Base-by-base conservation (phyloP, 2,797 vertebrate genomes). In the Bradypus variegatus region DNA sequence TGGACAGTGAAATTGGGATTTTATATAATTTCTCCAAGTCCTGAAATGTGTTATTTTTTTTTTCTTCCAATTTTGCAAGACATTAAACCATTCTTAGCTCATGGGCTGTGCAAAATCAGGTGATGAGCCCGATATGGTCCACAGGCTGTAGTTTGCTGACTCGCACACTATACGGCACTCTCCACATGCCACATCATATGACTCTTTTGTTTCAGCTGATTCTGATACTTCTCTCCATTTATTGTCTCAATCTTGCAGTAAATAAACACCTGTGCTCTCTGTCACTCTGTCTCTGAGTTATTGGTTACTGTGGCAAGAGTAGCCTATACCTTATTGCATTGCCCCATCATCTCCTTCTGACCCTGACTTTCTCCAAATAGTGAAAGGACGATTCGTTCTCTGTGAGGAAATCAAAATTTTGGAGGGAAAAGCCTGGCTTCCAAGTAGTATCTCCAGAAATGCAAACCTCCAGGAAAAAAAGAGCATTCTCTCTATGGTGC, bases 391-490 rank as follows among this genome's bases (percentile, higher is more conserved):
- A 48, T 67, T 93, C 36, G 77, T 38, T 91, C 60, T 62, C 38
- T 64, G 14, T 79, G 13, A 86, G 77, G 31, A 94, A 82, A 88
- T 91, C n/a, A 91, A 65, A 38, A 84, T 86, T 94, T 94, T 90
- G 83, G 73, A 91, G 88, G 93, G 41, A 85, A 91, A 91, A 94
- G n/a, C 23, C 69, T 89, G 33, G 45, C n/a, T 94, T 90, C 93
- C 45, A 81, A 90, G 62, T 64, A 92, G 13, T 65, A 84, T 87
- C 64, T 93, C 67, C 86, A 96, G 90, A 73, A 94, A 95, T 67
- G 62, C 65, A 94, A 82, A 94, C 58, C 77, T 94, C 79, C 38
- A 82, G 55, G 72, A 72, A 73, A 53, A 76, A 62, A 86, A 84
- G 58, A 80, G 14, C 72, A 38, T 78, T 90, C 83, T 65, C 84